These are phyloP conservation scores for Diadegma fenestrale DNA, from an alignment of 2,888 invertebrate genomes.

Conservation along the genomic window DNA sequence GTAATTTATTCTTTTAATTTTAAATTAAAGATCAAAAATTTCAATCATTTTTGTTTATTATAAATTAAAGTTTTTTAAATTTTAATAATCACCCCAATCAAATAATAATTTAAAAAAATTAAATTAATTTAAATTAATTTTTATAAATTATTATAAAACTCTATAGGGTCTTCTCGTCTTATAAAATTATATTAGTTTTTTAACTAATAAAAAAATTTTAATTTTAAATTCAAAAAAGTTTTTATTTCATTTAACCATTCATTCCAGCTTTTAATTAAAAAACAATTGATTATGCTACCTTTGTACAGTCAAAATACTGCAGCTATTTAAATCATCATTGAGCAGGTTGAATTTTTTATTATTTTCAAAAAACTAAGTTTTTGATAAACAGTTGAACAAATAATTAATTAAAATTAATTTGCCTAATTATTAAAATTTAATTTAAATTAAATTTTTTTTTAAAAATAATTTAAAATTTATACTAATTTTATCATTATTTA, in stretches of 20 bases:
- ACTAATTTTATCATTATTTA: conserved; percentile 81
- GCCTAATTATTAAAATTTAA: conserved; percentile 85
- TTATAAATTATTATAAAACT: conserved; percentile 87
- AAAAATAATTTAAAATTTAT: conserved; percentile 70
- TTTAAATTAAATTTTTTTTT: conserved; percentile 63
- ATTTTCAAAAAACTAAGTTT: conserved; percentile 90
- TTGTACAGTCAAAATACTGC: conserved; percentile 92
- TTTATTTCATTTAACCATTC: conserved; percentile 90
- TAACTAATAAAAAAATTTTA: conserved; percentile 87
- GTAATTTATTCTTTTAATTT: conserved; percentile 91
- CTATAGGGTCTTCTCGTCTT: conserved; percentile 93
- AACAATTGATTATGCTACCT: conserved; percentile 93
- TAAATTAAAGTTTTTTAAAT: conserved; percentile 86
- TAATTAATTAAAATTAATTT: conserved; percentile 83
- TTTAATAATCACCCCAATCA: conserved; percentile 89
- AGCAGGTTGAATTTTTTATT: conserved; percentile 90
- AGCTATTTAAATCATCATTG: conserved; percentile 91
- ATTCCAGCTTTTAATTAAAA: conserved; percentile 93
- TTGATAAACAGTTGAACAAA: conserved; percentile 91
- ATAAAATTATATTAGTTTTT: conserved; percentile 88
- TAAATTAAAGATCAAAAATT: conserved; percentile 86
- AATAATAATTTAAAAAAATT: conserved; percentile 89
- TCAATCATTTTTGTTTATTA: conserved; percentile 84
- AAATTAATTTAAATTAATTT: conserved; percentile 74
- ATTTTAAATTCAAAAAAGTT: conserved; percentile 87